These are phyloP conservation scores for Desmodus rotundus DNA, from an alignment of 2,113 vertebrate species.

Conservation along the genomic window DNA sequence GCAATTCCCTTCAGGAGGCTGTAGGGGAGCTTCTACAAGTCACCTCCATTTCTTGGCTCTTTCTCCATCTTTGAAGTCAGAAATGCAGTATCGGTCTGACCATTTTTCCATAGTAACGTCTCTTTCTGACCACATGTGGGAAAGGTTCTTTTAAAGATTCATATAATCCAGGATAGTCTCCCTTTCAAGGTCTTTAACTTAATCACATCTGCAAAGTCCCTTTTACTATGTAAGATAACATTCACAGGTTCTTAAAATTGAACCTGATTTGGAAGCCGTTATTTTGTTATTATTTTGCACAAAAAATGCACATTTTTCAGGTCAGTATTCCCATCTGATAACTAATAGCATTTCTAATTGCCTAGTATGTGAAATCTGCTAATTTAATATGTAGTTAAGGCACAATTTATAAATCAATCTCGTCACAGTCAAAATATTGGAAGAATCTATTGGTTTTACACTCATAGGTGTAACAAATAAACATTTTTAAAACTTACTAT, in stretches of 20 bases:
- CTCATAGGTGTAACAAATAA: background rate
- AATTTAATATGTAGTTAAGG: background rate
- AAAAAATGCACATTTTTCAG: background rate
- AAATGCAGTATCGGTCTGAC: background rate
- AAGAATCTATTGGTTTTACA: constrained; percentile 8
- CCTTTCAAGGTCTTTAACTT: background rate
- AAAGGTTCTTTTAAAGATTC: background rate
- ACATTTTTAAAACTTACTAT: background rate
- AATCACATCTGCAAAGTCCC: background rate
- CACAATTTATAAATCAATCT: background rate
- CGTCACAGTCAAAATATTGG: background rate
- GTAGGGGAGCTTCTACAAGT: background rate
- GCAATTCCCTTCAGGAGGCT: background rate
- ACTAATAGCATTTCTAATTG: background rate
- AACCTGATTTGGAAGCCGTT: background rate
- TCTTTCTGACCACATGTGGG: background rate
- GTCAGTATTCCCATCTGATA: background rate
- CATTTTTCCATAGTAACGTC: background rate
- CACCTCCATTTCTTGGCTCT: background rate
- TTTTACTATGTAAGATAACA: background rate
- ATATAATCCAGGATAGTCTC: background rate
- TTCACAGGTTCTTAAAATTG: background rate
- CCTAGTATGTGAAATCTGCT: background rate
- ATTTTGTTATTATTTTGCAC: background rate
- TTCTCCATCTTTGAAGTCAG: background rate